Evolutionary conservation across 2,888 invertebrate species (phyloP).

Genomic region (Nomada flava): DNA sequence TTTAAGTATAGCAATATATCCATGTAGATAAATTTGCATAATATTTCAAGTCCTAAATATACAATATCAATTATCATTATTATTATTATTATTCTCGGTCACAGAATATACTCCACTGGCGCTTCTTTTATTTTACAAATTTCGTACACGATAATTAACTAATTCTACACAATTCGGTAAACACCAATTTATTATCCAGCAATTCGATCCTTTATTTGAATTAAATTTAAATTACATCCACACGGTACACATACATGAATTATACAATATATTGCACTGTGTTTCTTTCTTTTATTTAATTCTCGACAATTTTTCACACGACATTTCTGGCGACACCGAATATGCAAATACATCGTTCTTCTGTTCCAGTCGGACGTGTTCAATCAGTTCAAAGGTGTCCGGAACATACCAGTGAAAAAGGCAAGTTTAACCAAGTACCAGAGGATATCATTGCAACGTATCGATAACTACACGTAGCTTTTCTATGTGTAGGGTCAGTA

Average conservation of each 20-base stretch:
- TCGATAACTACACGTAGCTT: conserved; percentile 16
- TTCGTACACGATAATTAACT: background rate
- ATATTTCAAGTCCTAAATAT: background rate
- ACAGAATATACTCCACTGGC: no score
- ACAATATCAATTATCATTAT: no score
- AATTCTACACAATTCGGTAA: background rate
- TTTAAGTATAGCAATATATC: no score
- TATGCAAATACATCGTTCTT: background rate
- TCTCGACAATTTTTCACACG: no score
- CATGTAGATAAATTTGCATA: background rate
- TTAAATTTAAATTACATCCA: no score
- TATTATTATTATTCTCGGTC: no score
- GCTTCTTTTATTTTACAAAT: no score
- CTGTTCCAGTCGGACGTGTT: conserved; percentile 57
- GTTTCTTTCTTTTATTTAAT: no score
- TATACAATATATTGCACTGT: no score
- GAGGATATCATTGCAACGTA: background rate
- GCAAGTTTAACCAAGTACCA: conserved; percentile 84
- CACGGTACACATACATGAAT: no score
- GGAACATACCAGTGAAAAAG: conserved; percentile 94
- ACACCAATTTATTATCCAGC: no score
- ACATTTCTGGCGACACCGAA: background rate
- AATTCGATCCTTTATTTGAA: background rate
- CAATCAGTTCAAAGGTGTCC: conserved; percentile 89
- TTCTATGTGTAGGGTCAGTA: conserved; percentile 87